phyloP scores from a whole-genome alignment of 2,113 vertebrate species.

The Apteryx owenii region DNA sequence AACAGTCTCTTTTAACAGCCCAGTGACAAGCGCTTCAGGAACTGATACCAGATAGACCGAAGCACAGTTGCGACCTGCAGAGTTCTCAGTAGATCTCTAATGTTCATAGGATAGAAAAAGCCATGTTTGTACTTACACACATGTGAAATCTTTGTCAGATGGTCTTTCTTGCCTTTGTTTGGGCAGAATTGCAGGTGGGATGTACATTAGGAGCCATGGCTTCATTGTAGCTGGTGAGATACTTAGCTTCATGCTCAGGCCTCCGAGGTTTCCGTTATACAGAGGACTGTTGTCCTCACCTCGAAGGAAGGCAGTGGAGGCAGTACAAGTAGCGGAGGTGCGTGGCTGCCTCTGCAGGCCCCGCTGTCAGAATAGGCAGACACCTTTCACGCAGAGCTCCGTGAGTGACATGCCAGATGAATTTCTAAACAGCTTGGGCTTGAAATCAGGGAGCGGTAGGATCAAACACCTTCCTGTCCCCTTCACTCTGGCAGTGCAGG shows the following conservation, averaged over 20 bases:
- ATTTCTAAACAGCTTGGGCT: neutral
- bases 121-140: neutral
- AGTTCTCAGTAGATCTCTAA: neutral
- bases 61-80: neutral
- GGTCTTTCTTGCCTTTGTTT: neutral
- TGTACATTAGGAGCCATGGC: neutral
- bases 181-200: neutral
- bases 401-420: accelerated
- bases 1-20: neutral
- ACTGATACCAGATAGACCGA: neutral
- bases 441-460: neutral
- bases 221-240: neutral
- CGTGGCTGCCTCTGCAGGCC: neutral
- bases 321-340: neutral
- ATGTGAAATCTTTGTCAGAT: neutral
- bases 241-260: accelerated
- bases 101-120: neutral
- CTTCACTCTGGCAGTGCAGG: accelerated
- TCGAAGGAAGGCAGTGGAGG: neutral
- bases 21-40: neutral
- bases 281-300: neutral
- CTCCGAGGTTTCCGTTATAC: neutral
- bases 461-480: neutral
- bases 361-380: neutral
- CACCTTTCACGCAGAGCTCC: neutral